Percentiles rank a stretch among this genome's conserved stretches.
phyloP scores from a whole-genome alignment of 2,113 vertebrate species.

The Sapayoa aenigma region DNA sequence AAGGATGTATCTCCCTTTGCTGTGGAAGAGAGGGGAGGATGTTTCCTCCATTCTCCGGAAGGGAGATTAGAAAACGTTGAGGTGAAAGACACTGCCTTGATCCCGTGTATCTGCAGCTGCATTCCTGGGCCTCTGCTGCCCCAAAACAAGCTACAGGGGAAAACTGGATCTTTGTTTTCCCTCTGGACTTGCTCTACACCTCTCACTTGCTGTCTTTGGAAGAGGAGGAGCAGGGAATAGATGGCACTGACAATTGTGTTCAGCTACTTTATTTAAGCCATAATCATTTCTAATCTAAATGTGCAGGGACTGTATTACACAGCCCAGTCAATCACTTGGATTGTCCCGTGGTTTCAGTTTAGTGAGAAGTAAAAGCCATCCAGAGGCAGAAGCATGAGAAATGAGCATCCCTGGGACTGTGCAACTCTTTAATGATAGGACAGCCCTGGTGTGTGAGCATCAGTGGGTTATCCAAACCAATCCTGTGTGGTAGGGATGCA shows the following conservation, averaged over 20 bases:
- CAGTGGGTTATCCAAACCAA: neutral
- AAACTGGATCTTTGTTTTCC: neutral
- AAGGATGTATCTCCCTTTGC: neutral
- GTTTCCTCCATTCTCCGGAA: neutral
- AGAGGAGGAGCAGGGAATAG: neutral
- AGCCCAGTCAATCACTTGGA: constrained; percentile 64
- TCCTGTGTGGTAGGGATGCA: neutral
- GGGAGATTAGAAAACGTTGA: rapidly evolving
- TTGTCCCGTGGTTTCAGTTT: constrained; percentile 50
- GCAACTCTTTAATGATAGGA: neutral
- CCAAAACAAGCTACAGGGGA: neutral
- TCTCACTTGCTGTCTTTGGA: neutral
- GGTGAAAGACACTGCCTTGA: neutral
- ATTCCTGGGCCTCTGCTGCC: neutral
- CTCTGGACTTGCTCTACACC: neutral
- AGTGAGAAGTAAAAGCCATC: constrained; percentile 61
- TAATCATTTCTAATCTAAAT: constrained; percentile 72
- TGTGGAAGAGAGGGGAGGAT: neutral
- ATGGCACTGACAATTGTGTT: constrained; percentile 53
- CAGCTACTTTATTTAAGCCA: constrained; percentile 67
- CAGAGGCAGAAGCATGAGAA: constrained; percentile 49
- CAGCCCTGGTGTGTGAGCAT: neutral
- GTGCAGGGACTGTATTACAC: constrained; percentile 49
- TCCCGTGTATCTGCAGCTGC: neutral
- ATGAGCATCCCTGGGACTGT: neutral